Evolutionary conservation across 2,888 invertebrate species (phyloP).

Genomic region (Tipula lateralis): DNA sequence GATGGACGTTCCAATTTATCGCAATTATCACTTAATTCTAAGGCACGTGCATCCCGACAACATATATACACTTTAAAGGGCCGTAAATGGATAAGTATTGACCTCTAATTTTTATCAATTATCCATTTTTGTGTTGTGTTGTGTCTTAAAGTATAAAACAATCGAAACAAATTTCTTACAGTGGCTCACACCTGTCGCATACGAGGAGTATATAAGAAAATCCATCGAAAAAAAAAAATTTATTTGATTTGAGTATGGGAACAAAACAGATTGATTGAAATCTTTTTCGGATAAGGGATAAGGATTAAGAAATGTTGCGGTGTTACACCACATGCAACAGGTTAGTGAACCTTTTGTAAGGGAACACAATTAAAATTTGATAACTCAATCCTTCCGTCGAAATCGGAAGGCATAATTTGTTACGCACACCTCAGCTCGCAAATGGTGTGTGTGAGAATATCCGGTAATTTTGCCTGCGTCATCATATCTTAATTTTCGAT

Average conservation of each 20-base stretch:
- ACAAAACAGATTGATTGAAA: not conserved
- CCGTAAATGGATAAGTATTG: not conserved
- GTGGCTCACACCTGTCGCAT: not conserved
- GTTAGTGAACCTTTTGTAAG: not conserved
- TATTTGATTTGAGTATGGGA: not conserved
- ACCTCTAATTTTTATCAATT: not conserved
- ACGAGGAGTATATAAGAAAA: too few relatives aligned
- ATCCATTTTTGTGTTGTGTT: not conserved
- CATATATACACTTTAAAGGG: not conserved
- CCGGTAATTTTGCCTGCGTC: not conserved
- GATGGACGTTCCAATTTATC: not conserved
- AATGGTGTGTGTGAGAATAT: not conserved
- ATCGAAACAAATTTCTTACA: not conserved
- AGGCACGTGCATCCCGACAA: not conserved
- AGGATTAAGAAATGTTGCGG: not conserved
- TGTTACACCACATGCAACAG: not conserved
- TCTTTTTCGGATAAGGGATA: not conserved
- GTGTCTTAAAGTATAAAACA: not conserved
- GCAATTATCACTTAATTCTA: not conserved
- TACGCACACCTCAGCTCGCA: not conserved
- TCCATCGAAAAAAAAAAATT: not conserved
- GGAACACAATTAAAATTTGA: not conserved
- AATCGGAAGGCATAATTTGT: not conserved
- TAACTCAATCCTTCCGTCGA: not conserved
- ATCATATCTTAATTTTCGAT: not conserved